Evolutionary conservation across 2,113 vertebrate species (phyloP), one percentile per base, ranked within the genome.

Genomic region (Anolis sagrei): DNA sequence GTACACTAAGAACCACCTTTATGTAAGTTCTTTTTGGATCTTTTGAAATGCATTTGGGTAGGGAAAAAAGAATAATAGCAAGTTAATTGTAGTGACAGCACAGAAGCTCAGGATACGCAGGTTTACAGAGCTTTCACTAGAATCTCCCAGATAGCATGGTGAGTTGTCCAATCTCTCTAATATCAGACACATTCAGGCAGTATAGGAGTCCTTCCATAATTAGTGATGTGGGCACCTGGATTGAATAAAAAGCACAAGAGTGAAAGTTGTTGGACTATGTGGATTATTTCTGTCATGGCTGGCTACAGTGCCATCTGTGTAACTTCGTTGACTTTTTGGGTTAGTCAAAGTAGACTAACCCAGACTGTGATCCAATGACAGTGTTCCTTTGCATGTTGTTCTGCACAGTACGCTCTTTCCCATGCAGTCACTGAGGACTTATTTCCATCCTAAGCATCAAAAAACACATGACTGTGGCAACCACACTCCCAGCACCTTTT

Each of bases 1-100:
- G 74, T 97, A 97, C 36, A 81, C 87, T 39, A 85, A 91, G 5
- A 97, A 94, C 88, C 90, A 85, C 23, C 36, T 88, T 49, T 96
- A 93, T 78, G 96, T 97, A 82, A 89, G 95, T 91, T 8, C 11
- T 39, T 69, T 6, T n/a, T 5, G 6, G 4, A 11, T 10, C 10
- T 86, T 14, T 36, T 74, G 68, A 79, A 85, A 79, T 29, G 9
- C 70, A 54, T 6, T 19, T 10, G 36, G 1, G 70, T 23, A n/a
- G 72, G 36, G 51, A 51, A 58, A 1, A 29, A 29, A 29, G 25
- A 29, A 74, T 21, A 82, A 73, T 7, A 58, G 32, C 23, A 70
- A 81, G 27, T 7, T 58, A 27, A 34, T 23, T 34, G 78, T 14
- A 54, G 1, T 19, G 14, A 61, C 13, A 64, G 16, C 25, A 34